phyloP scores from a whole-genome alignment of 1,140 invertebrate species.

The Orius laevigatus region DNA sequence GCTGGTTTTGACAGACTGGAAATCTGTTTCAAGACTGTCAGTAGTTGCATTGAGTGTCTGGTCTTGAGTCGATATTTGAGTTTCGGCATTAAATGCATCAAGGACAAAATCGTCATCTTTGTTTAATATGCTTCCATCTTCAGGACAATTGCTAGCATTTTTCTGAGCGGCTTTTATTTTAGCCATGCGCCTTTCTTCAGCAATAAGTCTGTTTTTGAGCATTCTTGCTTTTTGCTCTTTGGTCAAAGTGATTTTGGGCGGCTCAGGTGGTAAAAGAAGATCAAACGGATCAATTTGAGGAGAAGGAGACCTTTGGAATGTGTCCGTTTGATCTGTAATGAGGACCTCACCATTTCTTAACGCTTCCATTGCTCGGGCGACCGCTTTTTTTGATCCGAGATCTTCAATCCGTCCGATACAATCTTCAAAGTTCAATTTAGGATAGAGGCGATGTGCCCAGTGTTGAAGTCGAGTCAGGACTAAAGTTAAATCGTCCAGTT shows the following conservation, averaged over 20 bases:
- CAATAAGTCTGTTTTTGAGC: slow-evolving; percentile 19
- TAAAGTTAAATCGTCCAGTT: slow-evolving; percentile 63
- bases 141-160: neutral
- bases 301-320: slow-evolving; percentile 20
- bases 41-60: too few species aligned
- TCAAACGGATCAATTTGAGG: slow-evolving; percentile 18
- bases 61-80: too few species aligned
- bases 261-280: slow-evolving; percentile 19
- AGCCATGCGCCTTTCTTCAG: slow-evolving; percentile 20
- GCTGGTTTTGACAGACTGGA: too few species aligned
- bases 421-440: slow-evolving; percentile 41
- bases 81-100: too few species aligned
- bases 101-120: too few species aligned
- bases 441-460: slow-evolving; percentile 81
- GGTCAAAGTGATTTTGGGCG: slow-evolving; percentile 12
- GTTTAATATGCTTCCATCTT: too few species aligned
- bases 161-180: slow-evolving; percentile 10
- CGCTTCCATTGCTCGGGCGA: slow-evolving; percentile 36
- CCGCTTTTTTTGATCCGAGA: slow-evolving; percentile 25
- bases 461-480: slow-evolving; percentile 74
- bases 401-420: slow-evolving; percentile 17
- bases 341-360: slow-evolving; percentile 42
- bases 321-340: slow-evolving; percentile 21
- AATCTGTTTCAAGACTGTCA: too few species aligned
- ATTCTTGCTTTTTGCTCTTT: slow-evolving; percentile 22